phyloP scores from a whole-genome alignment of 2,888 invertebrate species.

The Drosophila merina region DNA sequence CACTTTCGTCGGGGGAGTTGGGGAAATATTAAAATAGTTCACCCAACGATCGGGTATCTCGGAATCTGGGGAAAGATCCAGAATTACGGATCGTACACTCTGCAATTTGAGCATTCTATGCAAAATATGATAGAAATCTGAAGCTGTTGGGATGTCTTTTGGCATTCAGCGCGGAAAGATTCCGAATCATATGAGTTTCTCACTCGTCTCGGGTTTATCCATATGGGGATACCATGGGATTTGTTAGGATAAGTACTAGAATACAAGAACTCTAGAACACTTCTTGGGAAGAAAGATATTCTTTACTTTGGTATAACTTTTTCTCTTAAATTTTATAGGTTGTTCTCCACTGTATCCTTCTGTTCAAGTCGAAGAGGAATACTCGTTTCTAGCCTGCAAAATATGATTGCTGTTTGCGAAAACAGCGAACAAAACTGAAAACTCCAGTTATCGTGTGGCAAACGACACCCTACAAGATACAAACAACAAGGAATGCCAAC shows the following conservation, averaged over 20 bases:
- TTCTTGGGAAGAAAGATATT: neutral
- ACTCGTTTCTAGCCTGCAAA: constrained; percentile 45
- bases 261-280: neutral
- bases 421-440: constrained; percentile 26
- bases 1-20: constrained; percentile 19
- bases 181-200: constrained; percentile 66
- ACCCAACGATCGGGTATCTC: constrained; percentile 40
- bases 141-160: constrained; percentile 28
- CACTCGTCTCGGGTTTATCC: constrained; percentile 13
- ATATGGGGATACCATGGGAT: constrained; percentile 32
- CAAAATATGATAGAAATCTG: constrained; percentile 75
- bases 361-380: neutral
- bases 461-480: constrained; percentile 29
- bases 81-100: constrained; percentile 4
- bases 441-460: constrained; percentile 25
- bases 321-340: neutral
- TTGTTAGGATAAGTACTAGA: neutral
- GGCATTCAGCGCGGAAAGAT: constrained; percentile 64
- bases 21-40: constrained; percentile 73
- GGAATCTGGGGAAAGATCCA: constrained; percentile 12
- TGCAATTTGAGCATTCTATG: constrained; percentile 70
- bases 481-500: constrained; percentile 53
- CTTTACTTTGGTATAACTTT: neutral
- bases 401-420: constrained; percentile 66
- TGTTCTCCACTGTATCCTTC: constrained; percentile 35